A percentile compares a stretch with the other conserved stretches of the same genome.
phyloP scores from a whole-genome alignment of 2,888 invertebrate species.

The Taphrorychus bicolor region DNA sequence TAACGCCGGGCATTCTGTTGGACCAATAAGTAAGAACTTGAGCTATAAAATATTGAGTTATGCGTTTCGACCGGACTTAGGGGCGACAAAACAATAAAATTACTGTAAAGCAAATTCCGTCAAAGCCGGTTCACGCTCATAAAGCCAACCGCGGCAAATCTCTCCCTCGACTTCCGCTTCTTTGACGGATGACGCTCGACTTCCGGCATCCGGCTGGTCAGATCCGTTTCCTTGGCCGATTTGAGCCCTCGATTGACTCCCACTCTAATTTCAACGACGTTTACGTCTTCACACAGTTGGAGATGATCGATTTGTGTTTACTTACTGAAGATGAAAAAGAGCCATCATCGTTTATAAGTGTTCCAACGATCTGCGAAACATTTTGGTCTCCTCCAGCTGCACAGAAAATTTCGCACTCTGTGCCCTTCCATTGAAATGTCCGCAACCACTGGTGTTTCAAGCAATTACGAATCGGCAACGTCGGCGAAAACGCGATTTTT shows the following conservation, averaged over 20 bases:
- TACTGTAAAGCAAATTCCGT: slow-evolving; percentile 10
- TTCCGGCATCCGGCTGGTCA: slow-evolving; percentile 30
- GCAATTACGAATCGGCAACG: background rate
- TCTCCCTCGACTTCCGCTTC: slow-evolving; percentile 29
- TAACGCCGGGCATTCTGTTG: no score
- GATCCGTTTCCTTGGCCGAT: slow-evolving; percentile 30
- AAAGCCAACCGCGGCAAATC: slow-evolving; percentile 25
- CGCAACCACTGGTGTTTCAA: background rate
- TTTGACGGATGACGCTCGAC: slow-evolving; percentile 33
- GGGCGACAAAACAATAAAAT: slow-evolving; percentile 7
- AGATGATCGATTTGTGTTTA: background rate
- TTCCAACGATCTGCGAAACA: no score
- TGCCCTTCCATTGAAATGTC: background rate
- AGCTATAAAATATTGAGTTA: no score
- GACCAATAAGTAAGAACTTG: no score
- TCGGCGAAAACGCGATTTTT: slow-evolving; percentile 10
- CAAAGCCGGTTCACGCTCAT: slow-evolving; percentile 24
- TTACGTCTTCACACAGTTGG: background rate
- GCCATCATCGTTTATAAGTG: no score
- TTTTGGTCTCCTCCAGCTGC: no score
- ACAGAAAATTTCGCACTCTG: background rate
- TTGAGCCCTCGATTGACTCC: slow-evolving; percentile 14
- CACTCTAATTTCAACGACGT: background rate
- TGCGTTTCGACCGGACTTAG: background rate
- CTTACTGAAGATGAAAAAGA: no score